Conservation (phyloP, 2,797 vertebrate species). For the Diceros bicornis region DNA sequence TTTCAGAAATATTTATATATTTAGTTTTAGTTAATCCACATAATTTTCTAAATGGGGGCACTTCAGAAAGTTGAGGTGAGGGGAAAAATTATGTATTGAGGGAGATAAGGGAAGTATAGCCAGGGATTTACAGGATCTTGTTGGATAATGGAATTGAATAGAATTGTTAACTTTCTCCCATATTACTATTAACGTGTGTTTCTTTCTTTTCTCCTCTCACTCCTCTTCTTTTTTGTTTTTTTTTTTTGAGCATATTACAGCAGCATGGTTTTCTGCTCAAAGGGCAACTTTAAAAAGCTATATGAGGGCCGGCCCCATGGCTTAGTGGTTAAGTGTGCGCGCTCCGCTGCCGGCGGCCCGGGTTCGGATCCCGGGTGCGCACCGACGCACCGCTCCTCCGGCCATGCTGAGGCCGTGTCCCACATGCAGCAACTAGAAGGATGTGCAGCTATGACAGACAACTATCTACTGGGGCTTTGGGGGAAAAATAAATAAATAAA, state of each 20-base stretch:
- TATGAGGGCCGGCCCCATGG: not conserved
- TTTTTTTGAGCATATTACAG: not conserved
- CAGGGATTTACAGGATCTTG: not conserved
- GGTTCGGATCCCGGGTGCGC: too few species aligned
- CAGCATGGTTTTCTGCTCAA: not conserved
- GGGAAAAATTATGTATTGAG: not conserved
- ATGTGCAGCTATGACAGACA: too few species aligned
- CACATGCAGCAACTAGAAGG: too few species aligned
- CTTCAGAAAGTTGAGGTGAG: not conserved
- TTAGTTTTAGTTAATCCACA: conserved; percentile 20
- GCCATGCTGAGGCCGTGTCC: too few species aligned
- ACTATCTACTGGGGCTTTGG: too few species aligned
- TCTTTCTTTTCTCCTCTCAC: not conserved
- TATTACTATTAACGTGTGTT: not conserved
- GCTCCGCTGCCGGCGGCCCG: too few species aligned
- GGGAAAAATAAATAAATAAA: too few species aligned
- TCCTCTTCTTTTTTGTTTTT: not conserved
- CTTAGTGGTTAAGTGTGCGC: too few species aligned
- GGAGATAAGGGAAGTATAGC: not conserved
- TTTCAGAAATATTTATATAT: not conserved
- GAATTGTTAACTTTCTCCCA: not conserved
- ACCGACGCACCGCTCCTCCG: too few species aligned
- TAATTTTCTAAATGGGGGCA: not conserved
- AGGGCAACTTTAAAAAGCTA: conserved; percentile 13
- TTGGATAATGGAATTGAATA: not conserved